These are phyloP conservation scores for Darevskia nairensis DNA, from an alignment of 2,797 vertebrate species.

Conservation along the genomic window DNA sequence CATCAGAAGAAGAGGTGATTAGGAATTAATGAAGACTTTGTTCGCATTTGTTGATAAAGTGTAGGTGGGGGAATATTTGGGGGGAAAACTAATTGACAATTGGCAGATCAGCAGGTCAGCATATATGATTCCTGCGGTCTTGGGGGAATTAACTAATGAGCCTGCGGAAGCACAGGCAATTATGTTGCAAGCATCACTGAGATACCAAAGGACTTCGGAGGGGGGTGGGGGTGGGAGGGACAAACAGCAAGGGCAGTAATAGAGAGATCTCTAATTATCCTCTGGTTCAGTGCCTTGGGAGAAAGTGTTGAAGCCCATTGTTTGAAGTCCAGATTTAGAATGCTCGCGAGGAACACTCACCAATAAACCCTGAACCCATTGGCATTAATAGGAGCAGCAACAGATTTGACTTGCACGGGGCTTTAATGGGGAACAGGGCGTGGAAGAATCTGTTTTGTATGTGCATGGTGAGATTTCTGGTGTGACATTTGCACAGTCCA, in stretches of 20 bases:
- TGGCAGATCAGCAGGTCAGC: conserved; percentile 12
- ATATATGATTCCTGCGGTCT: conserved; percentile 12
- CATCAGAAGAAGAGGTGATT: background rate
- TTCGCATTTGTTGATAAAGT: conserved; percentile 39
- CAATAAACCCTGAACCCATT: background rate
- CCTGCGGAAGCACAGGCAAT: conserved; percentile 33
- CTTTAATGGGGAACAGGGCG: background rate
- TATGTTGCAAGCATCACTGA: conserved; percentile 31
- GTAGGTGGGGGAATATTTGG: conserved; percentile 11
- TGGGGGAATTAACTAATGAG: conserved; percentile 38
- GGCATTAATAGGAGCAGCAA: background rate
- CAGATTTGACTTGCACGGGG: background rate
- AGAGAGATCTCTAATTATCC: conserved; percentile 49
- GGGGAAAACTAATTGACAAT: background rate
- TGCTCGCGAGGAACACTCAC: conserved; percentile 6
- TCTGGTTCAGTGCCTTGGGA: conserved; percentile 14
- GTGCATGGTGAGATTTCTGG: background rate
- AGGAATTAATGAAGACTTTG: conserved; percentile 31
- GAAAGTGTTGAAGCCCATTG: background rate
- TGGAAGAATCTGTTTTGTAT: background rate
- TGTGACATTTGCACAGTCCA: background rate
- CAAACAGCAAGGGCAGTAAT: conserved; percentile 12
- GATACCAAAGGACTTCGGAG: conserved; percentile 14
- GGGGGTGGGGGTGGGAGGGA: background rate
- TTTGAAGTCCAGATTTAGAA: conserved; percentile 26